These are phyloP conservation scores for Folsomia manolachei DNA, from an alignment of 2,888 invertebrate species.

Conservation along the genomic window DNA sequence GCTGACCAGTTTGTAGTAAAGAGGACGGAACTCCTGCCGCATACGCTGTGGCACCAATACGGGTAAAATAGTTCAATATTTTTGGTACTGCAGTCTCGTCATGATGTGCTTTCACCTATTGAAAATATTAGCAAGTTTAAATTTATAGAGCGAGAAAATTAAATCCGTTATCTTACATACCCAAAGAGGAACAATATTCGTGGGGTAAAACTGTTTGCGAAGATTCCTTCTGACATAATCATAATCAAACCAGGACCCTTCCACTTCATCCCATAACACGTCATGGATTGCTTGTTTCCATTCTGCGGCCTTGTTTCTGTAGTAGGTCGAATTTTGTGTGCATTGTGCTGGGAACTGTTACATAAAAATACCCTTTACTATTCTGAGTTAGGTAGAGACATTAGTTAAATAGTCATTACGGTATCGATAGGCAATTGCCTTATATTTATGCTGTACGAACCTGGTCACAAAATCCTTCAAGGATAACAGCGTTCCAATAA, in stretches of 20 bases:
- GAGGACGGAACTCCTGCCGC: slow-evolving; percentile 80
- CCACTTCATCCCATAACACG: slow-evolving; percentile 71
- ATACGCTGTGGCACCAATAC: slow-evolving; percentile 61
- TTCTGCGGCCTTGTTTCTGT: slow-evolving; percentile 57
- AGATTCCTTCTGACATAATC: slow-evolving; percentile 63
- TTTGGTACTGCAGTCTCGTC: neutral
- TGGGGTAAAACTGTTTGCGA: slow-evolving; percentile 67
- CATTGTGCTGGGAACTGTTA: neutral
- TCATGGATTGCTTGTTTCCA: slow-evolving; percentile 65
- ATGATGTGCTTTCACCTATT: slow-evolving; percentile 55
- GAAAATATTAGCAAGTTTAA: no score
- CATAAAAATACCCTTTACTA: no score
- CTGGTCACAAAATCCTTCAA: slow-evolving; percentile 55
- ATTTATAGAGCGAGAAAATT: no score
- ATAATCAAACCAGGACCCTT: slow-evolving; percentile 78
- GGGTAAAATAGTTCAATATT: slow-evolving; percentile 67
- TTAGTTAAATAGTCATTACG: no score
- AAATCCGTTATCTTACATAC: no score
- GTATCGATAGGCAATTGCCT: no score
- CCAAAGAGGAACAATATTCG: slow-evolving; percentile 74
- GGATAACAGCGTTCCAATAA: slow-evolving; percentile 65
- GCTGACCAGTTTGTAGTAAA: slow-evolving; percentile 70
- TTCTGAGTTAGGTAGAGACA: no score
- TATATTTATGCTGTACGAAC: no score
- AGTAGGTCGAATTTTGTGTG: neutral